Evolutionary conservation across 2,113 vertebrate genomes (phyloP).

Genomic region (Eira barbara): DNA sequence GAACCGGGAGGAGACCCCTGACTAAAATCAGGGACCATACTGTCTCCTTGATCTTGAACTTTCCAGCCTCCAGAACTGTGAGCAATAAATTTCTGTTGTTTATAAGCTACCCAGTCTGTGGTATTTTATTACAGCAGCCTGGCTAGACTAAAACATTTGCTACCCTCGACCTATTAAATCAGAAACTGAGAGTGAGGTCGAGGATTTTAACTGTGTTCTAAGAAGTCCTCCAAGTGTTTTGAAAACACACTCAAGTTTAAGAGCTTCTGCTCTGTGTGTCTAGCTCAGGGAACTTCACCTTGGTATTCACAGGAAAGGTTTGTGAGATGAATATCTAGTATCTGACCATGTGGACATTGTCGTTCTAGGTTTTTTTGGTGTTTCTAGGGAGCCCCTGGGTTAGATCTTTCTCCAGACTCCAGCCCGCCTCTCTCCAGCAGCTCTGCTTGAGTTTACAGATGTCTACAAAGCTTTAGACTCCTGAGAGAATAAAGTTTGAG

Average conservation of each 20-base stretch:
- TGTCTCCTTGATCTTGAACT: background rate
- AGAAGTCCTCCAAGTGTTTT: background rate
- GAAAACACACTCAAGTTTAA: background rate
- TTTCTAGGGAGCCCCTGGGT: background rate
- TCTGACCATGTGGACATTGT: background rate
- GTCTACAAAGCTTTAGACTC: background rate
- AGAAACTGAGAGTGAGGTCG: background rate
- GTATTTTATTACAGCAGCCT: background rate
- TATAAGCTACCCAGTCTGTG: background rate
- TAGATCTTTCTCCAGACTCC: background rate
- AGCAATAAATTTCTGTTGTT: background rate
- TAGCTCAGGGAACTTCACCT: background rate
- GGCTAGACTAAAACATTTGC: background rate
- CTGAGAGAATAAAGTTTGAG: background rate
- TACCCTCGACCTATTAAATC: background rate
- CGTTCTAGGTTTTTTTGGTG: slow-evolving; percentile 28
- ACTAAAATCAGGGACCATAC: background rate
- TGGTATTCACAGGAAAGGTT: background rate
- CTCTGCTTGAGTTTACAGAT: background rate
- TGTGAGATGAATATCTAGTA: background rate
- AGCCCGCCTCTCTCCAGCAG: background rate
- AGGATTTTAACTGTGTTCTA: background rate
- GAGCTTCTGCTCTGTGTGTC: background rate
- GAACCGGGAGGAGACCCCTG: background rate
- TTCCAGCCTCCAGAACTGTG: background rate